Evolutionary conservation across 2,888 invertebrate species (phyloP).

Genomic region (Hydraecia micacea): DNA sequence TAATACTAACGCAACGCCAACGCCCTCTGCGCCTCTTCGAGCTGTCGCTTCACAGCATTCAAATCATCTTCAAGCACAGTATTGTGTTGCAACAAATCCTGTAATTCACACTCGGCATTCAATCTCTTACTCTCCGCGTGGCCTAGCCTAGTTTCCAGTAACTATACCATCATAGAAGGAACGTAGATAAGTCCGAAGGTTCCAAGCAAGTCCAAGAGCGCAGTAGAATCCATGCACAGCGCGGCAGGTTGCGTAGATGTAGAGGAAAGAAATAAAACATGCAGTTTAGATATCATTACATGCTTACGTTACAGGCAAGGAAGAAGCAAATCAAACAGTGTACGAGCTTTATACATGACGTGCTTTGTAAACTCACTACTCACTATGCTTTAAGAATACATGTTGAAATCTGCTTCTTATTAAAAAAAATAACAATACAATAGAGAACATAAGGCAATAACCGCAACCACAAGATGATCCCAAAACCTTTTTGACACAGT

Average conservation of each 20-base stretch:
- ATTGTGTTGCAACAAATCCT: conserved; percentile 92
- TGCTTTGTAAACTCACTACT: conserved; percentile 19
- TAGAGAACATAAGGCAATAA: conserved; percentile 13
- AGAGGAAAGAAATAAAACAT: conserved; percentile 83
- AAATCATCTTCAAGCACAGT: conserved; percentile 91
- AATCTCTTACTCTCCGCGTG: conserved; percentile 92
- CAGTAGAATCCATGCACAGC: conserved; percentile 69
- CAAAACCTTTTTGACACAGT: conserved; percentile 20
- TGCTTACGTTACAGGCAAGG: conserved; percentile 51
- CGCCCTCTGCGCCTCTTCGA: conserved; percentile 80
- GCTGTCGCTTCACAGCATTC: conserved; percentile 86
- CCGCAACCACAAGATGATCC: conserved; percentile 46
- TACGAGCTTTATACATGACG: conserved; percentile 26
- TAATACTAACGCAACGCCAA: conserved; percentile 83
- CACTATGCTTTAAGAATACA: background rate
- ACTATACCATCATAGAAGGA: conserved; percentile 83
- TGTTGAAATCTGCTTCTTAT: background rate
- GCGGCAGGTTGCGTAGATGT: conserved; percentile 74
- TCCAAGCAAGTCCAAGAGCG: conserved; percentile 67
- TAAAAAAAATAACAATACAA: background rate
- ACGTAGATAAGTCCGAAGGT: conserved; percentile 74
- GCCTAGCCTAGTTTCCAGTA: conserved; percentile 91
- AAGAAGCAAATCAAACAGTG: conserved; percentile 49
- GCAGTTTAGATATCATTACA: conserved; percentile 79
- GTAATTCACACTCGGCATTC: conserved; percentile 90